phyloP scores from a whole-genome alignment of 2,113 vertebrate species.

The Eretmochelys imbricata region DNA sequence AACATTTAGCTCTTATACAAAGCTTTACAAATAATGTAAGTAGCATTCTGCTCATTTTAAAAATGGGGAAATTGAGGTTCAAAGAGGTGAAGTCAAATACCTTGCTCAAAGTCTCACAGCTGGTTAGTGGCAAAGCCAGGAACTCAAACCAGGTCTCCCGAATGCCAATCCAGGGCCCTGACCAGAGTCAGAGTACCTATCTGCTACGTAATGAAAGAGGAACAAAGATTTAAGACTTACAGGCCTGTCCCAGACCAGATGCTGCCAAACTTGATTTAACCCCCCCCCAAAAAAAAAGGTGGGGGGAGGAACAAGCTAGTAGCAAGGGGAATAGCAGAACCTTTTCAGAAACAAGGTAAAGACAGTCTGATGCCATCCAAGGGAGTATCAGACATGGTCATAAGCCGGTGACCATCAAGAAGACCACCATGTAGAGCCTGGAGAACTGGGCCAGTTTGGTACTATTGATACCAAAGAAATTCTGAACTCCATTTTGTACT shows the following conservation, averaged over 20 bases:
- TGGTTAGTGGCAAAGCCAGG: not conserved
- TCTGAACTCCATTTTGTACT: not conserved
- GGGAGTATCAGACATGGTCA: not conserved
- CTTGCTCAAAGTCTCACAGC: not conserved
- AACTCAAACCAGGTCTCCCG: not conserved
- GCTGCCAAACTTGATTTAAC: not conserved
- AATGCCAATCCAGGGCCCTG: not conserved
- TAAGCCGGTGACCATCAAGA: not conserved
- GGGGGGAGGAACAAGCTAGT: no score
- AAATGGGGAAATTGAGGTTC: not conserved
- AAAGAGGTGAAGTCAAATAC: not conserved
- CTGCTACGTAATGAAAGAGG: not conserved
- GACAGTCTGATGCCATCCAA: not conserved
- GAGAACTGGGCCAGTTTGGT: not conserved
- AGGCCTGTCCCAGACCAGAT: not conserved
- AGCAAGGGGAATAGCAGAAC: not conserved
- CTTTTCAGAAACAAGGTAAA: not conserved
- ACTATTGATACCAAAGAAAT: not conserved
- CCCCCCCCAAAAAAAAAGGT: no score
- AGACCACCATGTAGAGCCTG: rapidly evolving
- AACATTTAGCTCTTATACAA: not conserved
- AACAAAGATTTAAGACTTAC: not conserved
- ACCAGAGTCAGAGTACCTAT: not conserved
- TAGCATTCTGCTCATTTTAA: not conserved
- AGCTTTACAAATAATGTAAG: not conserved